These are phyloP conservation scores for Pocillopora meandrina DNA, from an alignment of 92 coral and sea anemone genomes.

Conservation along the genomic window DNA sequence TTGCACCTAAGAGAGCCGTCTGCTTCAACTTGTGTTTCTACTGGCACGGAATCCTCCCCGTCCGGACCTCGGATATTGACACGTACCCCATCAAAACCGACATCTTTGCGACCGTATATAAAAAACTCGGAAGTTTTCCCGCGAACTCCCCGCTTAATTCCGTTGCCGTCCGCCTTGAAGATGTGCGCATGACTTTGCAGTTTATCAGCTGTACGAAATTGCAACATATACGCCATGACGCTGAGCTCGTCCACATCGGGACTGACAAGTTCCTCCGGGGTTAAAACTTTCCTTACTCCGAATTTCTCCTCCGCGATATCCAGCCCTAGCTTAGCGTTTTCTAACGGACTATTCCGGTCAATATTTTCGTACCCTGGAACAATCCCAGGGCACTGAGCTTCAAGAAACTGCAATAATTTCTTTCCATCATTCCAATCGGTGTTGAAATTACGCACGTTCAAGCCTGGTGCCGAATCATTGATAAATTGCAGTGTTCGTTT, in stretches of 20 bases:
- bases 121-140: conserved; percentile 85
- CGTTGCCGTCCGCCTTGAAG: conserved; percentile 88
- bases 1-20: conserved; percentile 73
- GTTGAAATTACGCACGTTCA: conserved; percentile 82
- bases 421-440: conserved; percentile 95
- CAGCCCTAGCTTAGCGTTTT: conserved; percentile 72
- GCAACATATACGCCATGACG: conserved; percentile 92
- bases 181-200: conserved; percentile 78
- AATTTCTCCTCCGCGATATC: conserved; percentile 79
- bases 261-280: conserved; percentile 82
- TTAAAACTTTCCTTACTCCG: conserved; percentile 74
- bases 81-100: conserved; percentile 76
- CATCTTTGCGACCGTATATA: conserved; percentile 78
- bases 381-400: conserved; percentile 84
- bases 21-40: conserved; percentile 52
- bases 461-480: conserved; percentile 80
- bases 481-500: conserved; percentile 80
- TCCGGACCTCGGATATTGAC: conserved; percentile 76
- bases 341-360: conserved; percentile 69
- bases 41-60: conserved; percentile 51
- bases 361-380: conserved; percentile 81
- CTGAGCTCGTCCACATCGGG: conserved; percentile 90
- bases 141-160: conserved; percentile 76
- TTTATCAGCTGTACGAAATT: conserved; percentile 74
- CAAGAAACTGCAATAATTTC: conserved; percentile 71